Percentiles rank a stretch among this genome's conserved stretches.
Evolutionary conservation across 2,113 vertebrate genomes (phyloP).

Genomic region (Sturnus vulgaris): DNA sequence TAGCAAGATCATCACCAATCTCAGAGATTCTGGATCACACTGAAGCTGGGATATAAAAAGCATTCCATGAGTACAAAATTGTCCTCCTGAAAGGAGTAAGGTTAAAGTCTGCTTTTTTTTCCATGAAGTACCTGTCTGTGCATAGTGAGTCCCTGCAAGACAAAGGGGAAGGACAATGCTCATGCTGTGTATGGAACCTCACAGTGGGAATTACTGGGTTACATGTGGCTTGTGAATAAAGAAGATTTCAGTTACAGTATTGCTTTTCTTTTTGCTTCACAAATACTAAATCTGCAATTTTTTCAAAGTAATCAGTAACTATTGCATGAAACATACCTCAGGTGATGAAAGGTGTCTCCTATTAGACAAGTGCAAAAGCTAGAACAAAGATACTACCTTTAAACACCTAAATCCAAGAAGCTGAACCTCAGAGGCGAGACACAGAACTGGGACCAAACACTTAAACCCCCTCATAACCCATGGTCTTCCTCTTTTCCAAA

Average conservation of each 20-base stretch:
- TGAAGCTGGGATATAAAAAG: neutral
- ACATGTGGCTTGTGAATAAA: constrained; percentile 53
- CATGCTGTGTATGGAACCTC: neutral
- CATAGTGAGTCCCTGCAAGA: neutral
- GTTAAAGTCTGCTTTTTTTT: neutral
- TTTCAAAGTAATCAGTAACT: neutral
- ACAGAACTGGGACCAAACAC: neutral
- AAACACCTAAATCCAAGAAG: constrained; percentile 13
- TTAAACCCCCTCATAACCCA: neutral
- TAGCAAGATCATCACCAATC: neutral
- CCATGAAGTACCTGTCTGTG: neutral
- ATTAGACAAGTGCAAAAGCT: neutral
- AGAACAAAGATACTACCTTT: neutral
- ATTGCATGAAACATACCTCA: constrained; percentile 13
- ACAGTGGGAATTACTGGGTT: constrained; percentile 5
- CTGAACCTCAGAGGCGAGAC: neutral
- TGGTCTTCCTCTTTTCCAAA: neutral
- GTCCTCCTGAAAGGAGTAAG: neutral
- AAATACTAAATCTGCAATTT: neutral
- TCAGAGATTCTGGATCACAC: neutral
- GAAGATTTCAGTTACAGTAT: constrained; percentile 8
- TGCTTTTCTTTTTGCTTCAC: constrained; percentile 33
- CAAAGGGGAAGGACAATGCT: neutral
- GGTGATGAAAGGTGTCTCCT: neutral
- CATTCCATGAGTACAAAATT: neutral